Base-by-base conservation (phyloP, 2,888 invertebrate genomes). In the Cerastoderma edule region DNA sequence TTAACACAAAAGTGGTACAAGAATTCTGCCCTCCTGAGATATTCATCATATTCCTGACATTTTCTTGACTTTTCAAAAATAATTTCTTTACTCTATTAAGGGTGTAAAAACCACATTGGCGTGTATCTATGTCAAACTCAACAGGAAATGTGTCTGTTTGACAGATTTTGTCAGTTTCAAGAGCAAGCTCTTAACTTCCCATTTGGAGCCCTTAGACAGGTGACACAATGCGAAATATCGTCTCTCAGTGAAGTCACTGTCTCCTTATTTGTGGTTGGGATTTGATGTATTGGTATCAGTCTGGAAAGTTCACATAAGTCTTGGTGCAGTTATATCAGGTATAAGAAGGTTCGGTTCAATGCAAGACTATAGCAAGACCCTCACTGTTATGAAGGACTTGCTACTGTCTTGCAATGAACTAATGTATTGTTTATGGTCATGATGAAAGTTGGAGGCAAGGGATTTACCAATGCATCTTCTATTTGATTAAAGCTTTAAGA, bases 91-190 rank as follows among this genome's bases (percentile, higher is more conserved):
- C n/a, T n/a, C n/a, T n/a, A n/a, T n/a, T n/a, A n/a, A n/a, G n/a
- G n/a, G n/a, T n/a, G n/a, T n/a, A n/a, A n/a, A n/a, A n/a, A n/a
- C n/a, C n/a, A 57, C 54, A 56, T 50, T 57, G 44, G 57, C 39
- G 22, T 19, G 69, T 72, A 72, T 79, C 76, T 74, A 65, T 64
- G 71, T 44, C 19, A 44, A 60, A 56, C 78, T 78, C 78, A 67
- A 78, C 78, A 81, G 78, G 78, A 78, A 81, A 78, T 81, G 81
- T 78, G 78, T 76, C 78, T 78, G 76, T 78, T 81, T 81, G 78
- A 78, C 81, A 69, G 70, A 76, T 69, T 78, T 78, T 81, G 81
- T 81, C 81, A 78, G 48, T 78, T 81, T 78, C 72, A 67, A 81
- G 77, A 75, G 74, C 69, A 24, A 39, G 39, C 60, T 33, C 60